Percentiles rank a stretch among this genome's conserved stretches.
phyloP scores from a whole-genome alignment of 92 coral and sea anemone species.

The Meandrina meandrites region DNA sequence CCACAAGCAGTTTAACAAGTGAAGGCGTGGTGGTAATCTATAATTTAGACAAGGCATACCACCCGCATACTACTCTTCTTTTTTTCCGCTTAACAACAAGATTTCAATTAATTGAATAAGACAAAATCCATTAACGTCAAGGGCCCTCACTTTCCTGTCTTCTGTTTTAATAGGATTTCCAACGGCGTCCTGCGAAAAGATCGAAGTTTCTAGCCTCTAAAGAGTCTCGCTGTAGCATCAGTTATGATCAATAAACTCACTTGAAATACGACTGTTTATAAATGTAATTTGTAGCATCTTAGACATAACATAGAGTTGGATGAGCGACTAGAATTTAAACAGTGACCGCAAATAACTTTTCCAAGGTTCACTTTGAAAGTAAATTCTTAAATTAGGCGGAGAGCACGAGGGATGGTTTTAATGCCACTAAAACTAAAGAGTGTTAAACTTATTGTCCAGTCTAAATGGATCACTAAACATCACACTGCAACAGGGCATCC shows the following conservation, averaged over 20 bases:
- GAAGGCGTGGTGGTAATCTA: slow-evolving; percentile 25
- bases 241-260: background rate
- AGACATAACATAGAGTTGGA: background rate
- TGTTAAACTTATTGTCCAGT: background rate
- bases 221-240: background rate
- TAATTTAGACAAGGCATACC: slow-evolving; percentile 7
- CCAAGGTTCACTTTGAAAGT: background rate
- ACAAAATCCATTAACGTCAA: background rate
- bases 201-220: background rate
- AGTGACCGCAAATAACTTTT: background rate
- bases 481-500: slow-evolving; percentile 11
- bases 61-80: background rate
- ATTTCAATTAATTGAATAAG: background rate
- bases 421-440: background rate
- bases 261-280: no score
- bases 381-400: background rate
- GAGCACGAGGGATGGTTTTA: background rate
- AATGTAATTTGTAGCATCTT: background rate
- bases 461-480: slow-evolving; percentile 10
- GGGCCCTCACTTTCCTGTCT: background rate
- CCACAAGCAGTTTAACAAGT: slow-evolving; percentile 17
- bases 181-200: background rate
- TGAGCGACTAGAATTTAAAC: background rate
- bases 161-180: background rate
- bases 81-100: slow-evolving; percentile 13